Evolutionary conservation across 2,113 vertebrate species (phyloP), one percentile per base, ranked within the genome.

Genomic region (Pseudorhombus dupliciocellatus): DNA sequence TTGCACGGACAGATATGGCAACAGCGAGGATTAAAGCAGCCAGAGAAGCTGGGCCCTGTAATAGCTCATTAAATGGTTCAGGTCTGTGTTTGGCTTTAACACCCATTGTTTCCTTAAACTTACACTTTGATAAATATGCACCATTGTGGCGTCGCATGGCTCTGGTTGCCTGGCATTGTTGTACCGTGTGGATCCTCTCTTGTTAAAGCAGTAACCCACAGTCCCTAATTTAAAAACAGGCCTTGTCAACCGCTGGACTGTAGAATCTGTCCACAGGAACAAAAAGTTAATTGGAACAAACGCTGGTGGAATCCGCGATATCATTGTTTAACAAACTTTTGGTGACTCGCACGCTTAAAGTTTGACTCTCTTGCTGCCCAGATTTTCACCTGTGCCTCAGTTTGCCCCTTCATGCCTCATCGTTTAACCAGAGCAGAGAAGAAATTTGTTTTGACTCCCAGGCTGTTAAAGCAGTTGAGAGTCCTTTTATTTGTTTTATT

Each of bases 241-340:
- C 11, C 34, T 16, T 20, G 31, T 42, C 12, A 53, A 34, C 21
- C 21, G 5, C 20, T 50, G 11, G 3, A 37, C 55, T 25, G 37
- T 16, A 16, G 9, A 54, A 56, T 50, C 16, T n/a, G 25, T 64
- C 30, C 50, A 22, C 44, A 44, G 4, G 40, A 8, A 34, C 31
- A 34, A 59, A 59, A 25, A 8, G 30, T 40, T 61, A 28, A 42
- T 42, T 44, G 22, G 42, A 48, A 64, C 26, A 56, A 73, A 34
- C 1, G 31, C n/a, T 6, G n/a, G 30, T 25, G 60, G 7, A 50
- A 55, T 58, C 58, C 53, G 57, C 57, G 24, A 42, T 28, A 25
- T 37, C 34, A 12, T 37, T 51, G 20, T 37, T 59, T 5, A 22
- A 14, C 5, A 6, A 58, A 28, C 28, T 55, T 16, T 30, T 20